A percentile compares a stretch with the other conserved stretches of the same genome.
Evolutionary conservation across 2,888 invertebrate species (phyloP).

Genomic region (Drosophila crucigera): DNA sequence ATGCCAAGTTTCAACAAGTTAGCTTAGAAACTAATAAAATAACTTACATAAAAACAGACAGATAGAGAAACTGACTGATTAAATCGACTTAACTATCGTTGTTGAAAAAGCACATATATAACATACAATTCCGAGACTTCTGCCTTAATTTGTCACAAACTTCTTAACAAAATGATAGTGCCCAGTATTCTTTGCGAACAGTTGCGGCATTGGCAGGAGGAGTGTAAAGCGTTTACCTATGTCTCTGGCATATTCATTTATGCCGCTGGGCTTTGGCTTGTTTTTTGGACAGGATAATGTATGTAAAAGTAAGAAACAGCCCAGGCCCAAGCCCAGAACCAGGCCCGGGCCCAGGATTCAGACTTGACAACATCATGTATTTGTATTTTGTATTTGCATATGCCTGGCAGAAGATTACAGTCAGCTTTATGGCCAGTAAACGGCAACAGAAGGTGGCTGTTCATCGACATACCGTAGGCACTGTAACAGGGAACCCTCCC

Average conservation of each 20-base stretch:
- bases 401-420: slow-evolving; percentile 44
- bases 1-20: too few relatives aligned
- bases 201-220: slow-evolving; percentile 14
- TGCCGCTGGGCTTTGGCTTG: slow-evolving; percentile 39
- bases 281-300: slow-evolving; percentile 46
- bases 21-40: background rate
- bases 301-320: slow-evolving; percentile 31
- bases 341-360: slow-evolving; percentile 12
- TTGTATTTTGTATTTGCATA: slow-evolving; percentile 44
- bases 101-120: background rate
- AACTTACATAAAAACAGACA: background rate
- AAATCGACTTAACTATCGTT: background rate
- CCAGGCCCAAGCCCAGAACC: slow-evolving; percentile 5
- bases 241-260: slow-evolving; percentile 52
- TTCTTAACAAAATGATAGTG: background rate
- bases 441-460: slow-evolving; percentile 5
- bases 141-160: background rate
- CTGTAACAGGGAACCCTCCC: background rate
- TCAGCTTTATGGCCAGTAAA: slow-evolving; percentile 8
- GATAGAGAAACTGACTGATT: background rate
- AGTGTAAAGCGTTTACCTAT: slow-evolving; percentile 41
- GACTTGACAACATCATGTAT: slow-evolving; percentile 49
- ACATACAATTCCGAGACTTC: background rate
- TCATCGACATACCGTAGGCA: slow-evolving; percentile 13
- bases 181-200: background rate